Evolutionary conservation across 2,888 invertebrate genomes (phyloP).

Genomic region (Aquatica leii): DNA sequence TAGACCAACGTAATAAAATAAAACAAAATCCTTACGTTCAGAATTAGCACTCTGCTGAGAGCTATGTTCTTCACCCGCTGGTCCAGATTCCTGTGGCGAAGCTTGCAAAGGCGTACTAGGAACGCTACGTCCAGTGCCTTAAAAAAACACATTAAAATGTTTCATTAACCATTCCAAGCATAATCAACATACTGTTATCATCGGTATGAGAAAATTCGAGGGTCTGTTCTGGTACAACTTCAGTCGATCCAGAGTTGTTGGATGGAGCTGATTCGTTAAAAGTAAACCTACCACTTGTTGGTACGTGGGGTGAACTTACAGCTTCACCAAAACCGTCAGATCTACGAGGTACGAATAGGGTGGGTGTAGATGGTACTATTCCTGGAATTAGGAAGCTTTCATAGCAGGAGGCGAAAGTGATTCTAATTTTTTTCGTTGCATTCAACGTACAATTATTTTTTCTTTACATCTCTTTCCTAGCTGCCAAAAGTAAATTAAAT

Average conservation of each 20-base stretch:
- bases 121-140: slow-evolving; percentile 71
- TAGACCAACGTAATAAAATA: too few species aligned
- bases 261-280: slow-evolving; percentile 66
- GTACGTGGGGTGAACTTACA: slow-evolving; percentile 87
- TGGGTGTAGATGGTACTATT: slow-evolving; percentile 91
- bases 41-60: slow-evolving; percentile 47
- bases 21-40: slow-evolving; percentile 39
- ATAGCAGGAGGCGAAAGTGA: too few species aligned
- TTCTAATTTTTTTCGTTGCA: too few species aligned
- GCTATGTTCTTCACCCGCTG: slow-evolving; percentile 54
- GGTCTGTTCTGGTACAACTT: slow-evolving; percentile 57
- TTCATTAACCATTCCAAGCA: slow-evolving; percentile 3
- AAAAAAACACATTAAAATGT: slow-evolving; percentile 43
- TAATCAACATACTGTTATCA: slow-evolving; percentile 54
- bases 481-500: too few species aligned
- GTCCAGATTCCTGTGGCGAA: slow-evolving; percentile 65
- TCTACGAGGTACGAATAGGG: slow-evolving; percentile 81
- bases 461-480: too few species aligned
- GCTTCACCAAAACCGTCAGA: slow-evolving; percentile 91
- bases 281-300: slow-evolving; percentile 68
- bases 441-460: too few species aligned
- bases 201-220: slow-evolving; percentile 54
- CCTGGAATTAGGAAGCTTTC: slow-evolving; percentile 51
- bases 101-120: slow-evolving; percentile 73
- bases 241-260: slow-evolving; percentile 49